Percentiles rank a stretch among this genome's conserved stretches.
Evolutionary conservation across 1,140 invertebrate species (phyloP).

Genomic region (Trinorchestia longiramus): DNA sequence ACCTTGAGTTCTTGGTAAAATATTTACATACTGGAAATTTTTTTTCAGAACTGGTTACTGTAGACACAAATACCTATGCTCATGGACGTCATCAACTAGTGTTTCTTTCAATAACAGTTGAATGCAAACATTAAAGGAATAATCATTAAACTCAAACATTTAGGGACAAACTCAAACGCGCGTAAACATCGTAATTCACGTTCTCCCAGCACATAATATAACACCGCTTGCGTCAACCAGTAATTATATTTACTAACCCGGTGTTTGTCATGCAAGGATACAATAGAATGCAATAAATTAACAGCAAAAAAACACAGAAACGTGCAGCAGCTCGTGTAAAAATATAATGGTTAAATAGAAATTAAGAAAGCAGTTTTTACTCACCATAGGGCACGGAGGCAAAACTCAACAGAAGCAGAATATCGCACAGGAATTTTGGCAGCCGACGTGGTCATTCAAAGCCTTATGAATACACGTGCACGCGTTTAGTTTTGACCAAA

Average conservation of each 20-base stretch:
- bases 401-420: not conserved
- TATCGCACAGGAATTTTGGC: not conserved
- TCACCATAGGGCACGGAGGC: not conserved
- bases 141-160: too few relatives aligned
- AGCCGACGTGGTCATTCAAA: not conserved
- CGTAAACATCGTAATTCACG: too few relatives aligned
- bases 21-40: not conserved
- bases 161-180: too few relatives aligned
- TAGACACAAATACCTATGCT: not conserved
- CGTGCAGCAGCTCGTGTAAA: not conserved
- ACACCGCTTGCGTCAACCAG: too few relatives aligned
- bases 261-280: too few relatives aligned
- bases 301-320: not conserved
- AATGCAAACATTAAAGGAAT: not conserved
- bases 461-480: not conserved
- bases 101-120: not conserved
- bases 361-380: not conserved
- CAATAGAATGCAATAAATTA: not conserved
- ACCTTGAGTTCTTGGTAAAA: not conserved
- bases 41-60: not conserved
- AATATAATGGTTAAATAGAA: not conserved
- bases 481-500: not conserved
- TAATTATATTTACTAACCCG: too few relatives aligned
- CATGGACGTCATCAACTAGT: not conserved
- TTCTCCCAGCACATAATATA: too few relatives aligned